These are phyloP conservation scores for Caenorhabditis sp. DNA, from an alignment of 2,888 invertebrate genomes.

Conservation along the genomic window DNA sequence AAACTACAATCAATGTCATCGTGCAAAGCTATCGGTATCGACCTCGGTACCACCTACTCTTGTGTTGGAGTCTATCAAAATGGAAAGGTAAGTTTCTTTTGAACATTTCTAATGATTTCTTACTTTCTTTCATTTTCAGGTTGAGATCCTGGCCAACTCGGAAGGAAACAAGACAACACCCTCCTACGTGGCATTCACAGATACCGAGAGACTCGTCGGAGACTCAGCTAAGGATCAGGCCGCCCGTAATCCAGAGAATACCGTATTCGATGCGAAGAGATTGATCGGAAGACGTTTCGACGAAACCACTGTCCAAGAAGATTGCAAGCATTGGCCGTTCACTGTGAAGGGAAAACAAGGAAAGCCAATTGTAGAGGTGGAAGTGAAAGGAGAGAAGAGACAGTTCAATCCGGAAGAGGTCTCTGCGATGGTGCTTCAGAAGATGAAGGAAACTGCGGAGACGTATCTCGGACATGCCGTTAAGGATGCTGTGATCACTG, in stretches of 20 bases:
- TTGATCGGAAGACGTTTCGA: constrained; percentile 85
- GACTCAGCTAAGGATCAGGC: constrained; percentile 85
- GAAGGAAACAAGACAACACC: constrained; percentile 88
- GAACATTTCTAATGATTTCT: background rate
- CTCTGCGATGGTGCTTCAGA: constrained; percentile 80
- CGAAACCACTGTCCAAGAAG: constrained; percentile 76
- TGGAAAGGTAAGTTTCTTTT: constrained; percentile 4
- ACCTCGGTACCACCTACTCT: constrained; percentile 7
- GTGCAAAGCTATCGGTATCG: constrained; percentile 16
- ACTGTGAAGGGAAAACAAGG: constrained; percentile 70
- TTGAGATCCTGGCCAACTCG: constrained; percentile 29
- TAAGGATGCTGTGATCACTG: constrained; percentile 91
- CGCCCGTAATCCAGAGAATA: constrained; percentile 81
- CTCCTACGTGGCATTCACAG: constrained; percentile 86
- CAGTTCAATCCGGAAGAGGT: constrained; percentile 84
- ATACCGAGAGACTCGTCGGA: constrained; percentile 85
- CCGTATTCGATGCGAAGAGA: constrained; percentile 78
- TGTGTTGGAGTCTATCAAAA: constrained; percentile 18
- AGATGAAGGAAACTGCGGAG: constrained; percentile 84
- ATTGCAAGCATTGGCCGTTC: constrained; percentile 13
- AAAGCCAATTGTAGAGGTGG: constrained; percentile 86
- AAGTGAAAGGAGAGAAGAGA: constrained; percentile 92
- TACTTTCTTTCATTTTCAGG: constrained; percentile 4
- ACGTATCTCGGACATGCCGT: constrained; percentile 80
- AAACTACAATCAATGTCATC: constrained; percentile 15